These are phyloP conservation scores for Polymixis flavicincta DNA, from an alignment of 2,888 invertebrate genomes.

Conservation along the genomic window DNA sequence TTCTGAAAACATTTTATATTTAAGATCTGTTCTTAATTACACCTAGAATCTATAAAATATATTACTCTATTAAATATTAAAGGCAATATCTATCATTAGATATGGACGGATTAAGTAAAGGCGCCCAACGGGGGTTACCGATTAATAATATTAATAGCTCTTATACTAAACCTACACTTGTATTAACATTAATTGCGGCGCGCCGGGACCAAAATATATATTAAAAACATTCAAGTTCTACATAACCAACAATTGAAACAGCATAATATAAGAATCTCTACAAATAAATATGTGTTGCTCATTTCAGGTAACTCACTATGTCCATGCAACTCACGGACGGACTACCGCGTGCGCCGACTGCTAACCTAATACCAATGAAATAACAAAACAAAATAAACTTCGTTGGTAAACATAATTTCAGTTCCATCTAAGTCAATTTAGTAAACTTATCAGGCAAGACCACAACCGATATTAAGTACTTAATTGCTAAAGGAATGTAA, in stretches of 20 bases:
- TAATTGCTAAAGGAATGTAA: conserved; percentile 90
- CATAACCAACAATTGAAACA: conserved; percentile 87
- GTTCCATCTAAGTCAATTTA: conserved; percentile 88
- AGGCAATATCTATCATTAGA: conserved; percentile 90
- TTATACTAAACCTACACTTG: conserved; percentile 79
- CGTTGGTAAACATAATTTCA: conserved; percentile 90
- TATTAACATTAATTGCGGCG: conserved; percentile 78
- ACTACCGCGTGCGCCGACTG: conserved; percentile 75
- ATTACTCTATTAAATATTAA: conserved; percentile 91
- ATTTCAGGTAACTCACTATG: conserved; percentile 89
- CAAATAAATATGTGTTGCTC: conserved; percentile 87
- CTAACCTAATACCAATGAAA: conserved; percentile 81
- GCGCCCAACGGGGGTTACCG: conserved; percentile 89
- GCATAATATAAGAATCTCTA: conserved; percentile 85
- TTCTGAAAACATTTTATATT: conserved; percentile 85
- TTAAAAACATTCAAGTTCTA: conserved; percentile 79
- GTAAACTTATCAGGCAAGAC: conserved; percentile 91
- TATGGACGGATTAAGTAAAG: conserved; percentile 90
- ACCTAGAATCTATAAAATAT: conserved; percentile 89
- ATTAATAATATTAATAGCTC: conserved; percentile 89
- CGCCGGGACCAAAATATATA: conserved; percentile 79
- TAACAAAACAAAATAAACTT: conserved; percentile 86
- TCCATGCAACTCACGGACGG: conserved; percentile 79
- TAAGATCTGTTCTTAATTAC: conserved; percentile 85
- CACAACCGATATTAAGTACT: conserved; percentile 91